Percentiles rank a stretch among this genome's conserved stretches.
Evolutionary conservation across 2,797 vertebrate species (phyloP).

Genomic region (Sebastiscus tertius): DNA sequence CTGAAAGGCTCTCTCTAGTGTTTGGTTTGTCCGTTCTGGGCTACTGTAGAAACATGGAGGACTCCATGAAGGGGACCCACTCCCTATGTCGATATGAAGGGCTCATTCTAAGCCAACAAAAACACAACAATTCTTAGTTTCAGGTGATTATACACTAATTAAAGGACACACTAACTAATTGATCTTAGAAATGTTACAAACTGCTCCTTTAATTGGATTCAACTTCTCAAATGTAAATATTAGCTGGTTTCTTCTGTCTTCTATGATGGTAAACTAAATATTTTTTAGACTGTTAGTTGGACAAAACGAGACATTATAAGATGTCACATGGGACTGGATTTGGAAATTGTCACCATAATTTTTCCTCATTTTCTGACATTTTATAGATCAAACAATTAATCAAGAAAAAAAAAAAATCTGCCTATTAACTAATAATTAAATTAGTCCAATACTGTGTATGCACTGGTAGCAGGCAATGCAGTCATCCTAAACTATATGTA

Average conservation of each 20-base stretch:
- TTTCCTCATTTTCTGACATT: not conserved
- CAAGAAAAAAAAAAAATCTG: not conserved
- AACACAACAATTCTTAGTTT: too few relatives aligned
- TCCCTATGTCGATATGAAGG: too few relatives aligned
- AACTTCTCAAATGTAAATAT: not conserved
- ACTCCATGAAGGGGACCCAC: too few relatives aligned
- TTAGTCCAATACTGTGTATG: not conserved
- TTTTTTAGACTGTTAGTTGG: not conserved
- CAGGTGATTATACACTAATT: too few relatives aligned
- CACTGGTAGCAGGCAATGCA: not conserved
- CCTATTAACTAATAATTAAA: not conserved
- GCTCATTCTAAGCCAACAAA: too few relatives aligned
- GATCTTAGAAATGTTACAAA: too few relatives aligned
- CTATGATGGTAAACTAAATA: not conserved
- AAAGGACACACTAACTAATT: too few relatives aligned
- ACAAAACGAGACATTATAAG: not conserved
- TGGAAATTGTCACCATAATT: not conserved
- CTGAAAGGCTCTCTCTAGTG: too few relatives aligned
- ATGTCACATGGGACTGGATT: not conserved
- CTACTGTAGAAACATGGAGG: too few relatives aligned
- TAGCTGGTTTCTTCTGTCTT: not conserved
- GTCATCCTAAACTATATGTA: not conserved
- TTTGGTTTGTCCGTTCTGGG: too few relatives aligned
- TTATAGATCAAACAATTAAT: not conserved
- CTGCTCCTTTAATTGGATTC: too few relatives aligned